A percentile compares a stretch with the other conserved stretches of the same genome.
Evolutionary conservation across 1,140 invertebrate genomes (phyloP).

Genomic region (Argopecten irradians): DNA sequence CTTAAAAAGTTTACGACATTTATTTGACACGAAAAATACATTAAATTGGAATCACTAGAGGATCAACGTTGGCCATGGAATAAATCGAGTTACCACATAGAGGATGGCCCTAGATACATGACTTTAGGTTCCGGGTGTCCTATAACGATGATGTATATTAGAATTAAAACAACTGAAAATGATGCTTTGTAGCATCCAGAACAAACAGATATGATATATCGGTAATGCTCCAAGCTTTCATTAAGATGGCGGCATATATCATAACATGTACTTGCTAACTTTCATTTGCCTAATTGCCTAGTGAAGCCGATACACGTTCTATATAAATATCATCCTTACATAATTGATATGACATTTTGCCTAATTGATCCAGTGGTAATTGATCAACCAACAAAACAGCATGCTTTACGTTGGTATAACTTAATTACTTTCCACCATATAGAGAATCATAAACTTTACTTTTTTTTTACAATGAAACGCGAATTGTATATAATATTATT

Average conservation of each 20-base stretch:
- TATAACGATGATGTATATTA: background rate
- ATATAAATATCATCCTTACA: conserved; percentile 10
- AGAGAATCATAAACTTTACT: background rate
- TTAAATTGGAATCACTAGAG: background rate
- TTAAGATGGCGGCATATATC: background rate
- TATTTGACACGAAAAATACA: background rate
- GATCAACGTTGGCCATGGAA: background rate
- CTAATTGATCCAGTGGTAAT: conserved; percentile 22
- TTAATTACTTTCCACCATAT: background rate
- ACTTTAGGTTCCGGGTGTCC: background rate
- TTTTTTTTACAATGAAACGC: too few relatives aligned
- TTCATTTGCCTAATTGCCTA: background rate
- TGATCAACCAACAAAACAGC: background rate
- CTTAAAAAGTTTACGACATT: background rate
- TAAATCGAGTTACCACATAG: background rate
- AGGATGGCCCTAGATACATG: background rate
- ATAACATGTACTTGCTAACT: background rate
- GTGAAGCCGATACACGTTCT: background rate
- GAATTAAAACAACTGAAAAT: background rate
- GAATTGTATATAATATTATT: too few relatives aligned
- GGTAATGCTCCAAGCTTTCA: background rate
- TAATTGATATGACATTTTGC: conserved; percentile 22
- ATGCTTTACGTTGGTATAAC: background rate
- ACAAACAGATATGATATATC: background rate
- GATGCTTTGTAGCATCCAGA: background rate